Evolutionary conservation across 2,797 vertebrate species (phyloP).

Genomic region (Rachycentron canadum): DNA sequence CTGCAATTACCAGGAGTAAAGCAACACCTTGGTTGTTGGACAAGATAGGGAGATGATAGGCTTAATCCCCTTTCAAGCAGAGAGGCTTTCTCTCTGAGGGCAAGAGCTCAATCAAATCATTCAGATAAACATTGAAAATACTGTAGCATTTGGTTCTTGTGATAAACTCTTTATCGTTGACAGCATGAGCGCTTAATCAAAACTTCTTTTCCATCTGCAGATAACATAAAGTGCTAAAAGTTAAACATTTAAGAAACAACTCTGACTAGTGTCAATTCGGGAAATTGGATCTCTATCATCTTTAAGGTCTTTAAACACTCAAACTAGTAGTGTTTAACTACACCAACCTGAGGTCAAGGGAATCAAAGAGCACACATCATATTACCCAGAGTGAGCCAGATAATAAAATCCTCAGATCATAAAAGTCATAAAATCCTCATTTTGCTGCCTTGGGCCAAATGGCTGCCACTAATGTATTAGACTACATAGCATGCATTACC

Average conservation of each 20-base stretch:
- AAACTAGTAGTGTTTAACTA: conserved; percentile 67
- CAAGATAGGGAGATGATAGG: conserved; percentile 65
- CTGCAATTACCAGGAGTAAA: conserved; percentile 64
- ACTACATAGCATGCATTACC: conserved; percentile 71
- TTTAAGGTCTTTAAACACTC: conserved; percentile 63
- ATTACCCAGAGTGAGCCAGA: conserved; percentile 75
- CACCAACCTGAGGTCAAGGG: conserved; percentile 69
- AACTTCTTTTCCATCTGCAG: conserved; percentile 44
- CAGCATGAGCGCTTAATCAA: conserved; percentile 56
- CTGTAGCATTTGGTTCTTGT: conserved; percentile 53
- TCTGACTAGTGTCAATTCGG: conserved; percentile 48
- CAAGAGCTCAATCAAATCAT: conserved; percentile 63
- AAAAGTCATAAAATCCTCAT: conserved; percentile 80
- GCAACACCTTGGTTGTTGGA: conserved; percentile 63
- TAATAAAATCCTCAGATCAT: conserved; percentile 82
- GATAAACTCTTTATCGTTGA: conserved; percentile 70
- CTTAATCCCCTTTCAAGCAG: conserved; percentile 67
- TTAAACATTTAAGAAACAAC: conserved; percentile 60
- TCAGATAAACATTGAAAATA: conserved; percentile 73
- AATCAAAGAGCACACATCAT: conserved; percentile 74
- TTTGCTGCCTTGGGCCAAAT: conserved; percentile 71
- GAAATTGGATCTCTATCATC: conserved; percentile 62
- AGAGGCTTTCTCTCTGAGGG: conserved; percentile 63
- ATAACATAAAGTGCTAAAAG: conserved; percentile 51
- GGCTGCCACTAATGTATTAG: conserved; percentile 73